Percentiles rank a stretch among this genome's conserved stretches.
Conservation (phyloP, 2,797 vertebrate species). For the Rhabdophis nuchalis region DNA sequence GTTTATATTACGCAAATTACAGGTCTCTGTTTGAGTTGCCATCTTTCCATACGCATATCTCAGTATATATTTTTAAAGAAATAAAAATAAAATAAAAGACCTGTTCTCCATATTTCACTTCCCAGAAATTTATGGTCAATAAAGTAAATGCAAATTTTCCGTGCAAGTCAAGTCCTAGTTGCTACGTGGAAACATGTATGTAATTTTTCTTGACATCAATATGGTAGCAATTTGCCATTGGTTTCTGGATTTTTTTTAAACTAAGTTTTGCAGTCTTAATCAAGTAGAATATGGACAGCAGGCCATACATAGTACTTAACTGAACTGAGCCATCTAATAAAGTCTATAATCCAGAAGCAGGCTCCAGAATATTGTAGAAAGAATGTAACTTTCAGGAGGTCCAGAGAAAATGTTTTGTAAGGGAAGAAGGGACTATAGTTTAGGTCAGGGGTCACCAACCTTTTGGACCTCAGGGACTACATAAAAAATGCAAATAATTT, state of each 20-base stretch:
- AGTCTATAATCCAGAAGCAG: not conserved
- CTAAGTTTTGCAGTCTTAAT: not conserved
- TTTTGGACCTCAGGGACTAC: too few relatives aligned
- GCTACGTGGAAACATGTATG: not conserved
- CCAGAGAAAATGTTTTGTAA: not conserved
- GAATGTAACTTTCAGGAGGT: not conserved
- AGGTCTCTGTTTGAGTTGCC: conserved; percentile 1
- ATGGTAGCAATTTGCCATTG: not conserved
- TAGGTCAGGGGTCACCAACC: not conserved
- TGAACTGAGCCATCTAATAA: not conserved
- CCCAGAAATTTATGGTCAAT: conserved; percentile 42
- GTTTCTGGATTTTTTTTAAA: not conserved
- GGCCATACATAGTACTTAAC: not conserved
- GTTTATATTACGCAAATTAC: not conserved
- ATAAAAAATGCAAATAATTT: too few relatives aligned
- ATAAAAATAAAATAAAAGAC: not conserved
- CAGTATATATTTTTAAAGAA: not conserved
- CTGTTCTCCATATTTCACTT: conserved; percentile 33
- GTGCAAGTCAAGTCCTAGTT: not conserved
- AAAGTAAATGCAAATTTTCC: not conserved
- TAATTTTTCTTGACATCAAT: not conserved
- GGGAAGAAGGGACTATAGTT: not conserved
- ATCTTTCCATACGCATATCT: conserved; percentile 22
- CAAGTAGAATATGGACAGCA: not conserved
- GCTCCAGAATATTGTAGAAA: not conserved